Evolutionary conservation across 2,888 invertebrate species (phyloP), one percentile per base, ranked within the genome.

Genomic region (Vandiemenella viatica): DNA sequence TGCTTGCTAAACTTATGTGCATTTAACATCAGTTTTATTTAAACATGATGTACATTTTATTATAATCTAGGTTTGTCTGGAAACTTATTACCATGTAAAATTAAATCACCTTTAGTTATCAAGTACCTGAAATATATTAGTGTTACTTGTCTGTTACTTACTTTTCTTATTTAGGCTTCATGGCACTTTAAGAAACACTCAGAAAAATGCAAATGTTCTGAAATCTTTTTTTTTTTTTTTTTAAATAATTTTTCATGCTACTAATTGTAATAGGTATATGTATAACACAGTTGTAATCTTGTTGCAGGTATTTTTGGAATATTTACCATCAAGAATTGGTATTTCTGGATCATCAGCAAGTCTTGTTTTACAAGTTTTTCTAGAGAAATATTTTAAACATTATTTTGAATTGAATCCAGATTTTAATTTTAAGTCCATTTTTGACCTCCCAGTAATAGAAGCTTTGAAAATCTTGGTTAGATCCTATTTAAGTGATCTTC

Each of bases 291-390:
- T 1, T 32, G 13, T 32, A 6, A 38, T 37, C 4, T 26, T 23
- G 51, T 60, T 70, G 5, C 68, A 78, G 66, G 68, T 78, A 10
- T 80, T 79, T 58, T 61, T 80, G 49, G 79, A 79, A 52, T 80
- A 77, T 60, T 65, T 80, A 50, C 79, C 80, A 5, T 75, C 77
- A n/a, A 71, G 77, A 56, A 75, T 79, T 23, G 79, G 79, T 3
- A 58, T 72, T 60, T 67, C 72, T 61, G 61, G 71, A 59, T 59
- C 69, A 55, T 52, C 47, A 38, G 48, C 50, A 15, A 50, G 44
- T 23, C 23, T 50, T 37, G 60, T 59, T 15, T 50, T 60, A 3
- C 59, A 60, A 48, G 49, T 53, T 17, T 60, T 59, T 44, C 46
- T 60, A 22, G 59, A 60, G 47, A 50, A 53, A 17, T 59, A 51